Evolutionary conservation across 2,113 vertebrate species (phyloP), one percentile per base, ranked within the genome.

Genomic region (Gorsachius goisagi): DNA sequence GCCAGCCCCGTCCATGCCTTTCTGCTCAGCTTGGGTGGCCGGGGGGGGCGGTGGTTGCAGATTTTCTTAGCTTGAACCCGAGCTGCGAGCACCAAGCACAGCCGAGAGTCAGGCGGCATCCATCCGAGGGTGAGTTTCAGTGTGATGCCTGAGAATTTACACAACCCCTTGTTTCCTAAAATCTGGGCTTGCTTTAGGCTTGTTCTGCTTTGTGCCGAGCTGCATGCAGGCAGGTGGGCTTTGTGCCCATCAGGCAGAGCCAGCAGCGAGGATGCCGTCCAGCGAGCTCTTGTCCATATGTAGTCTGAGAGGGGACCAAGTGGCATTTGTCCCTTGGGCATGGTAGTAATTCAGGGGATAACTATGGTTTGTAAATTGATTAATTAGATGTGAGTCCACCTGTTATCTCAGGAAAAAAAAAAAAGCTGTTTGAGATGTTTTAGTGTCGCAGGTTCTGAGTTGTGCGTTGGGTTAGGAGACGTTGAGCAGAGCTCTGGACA

Each of bases 391-490:
- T 10, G 15, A 93, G 50, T 21, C 14, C 6, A 50, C 19, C 18
- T 55, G 37, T 56, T 53, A 44, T 45, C 16, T 66, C 18, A 47
- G 41, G 41, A 21, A 21, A 47, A 21, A 59, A 52, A 64, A 59
- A 45, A 52, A 50, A 11, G 4, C 47, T 33, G 4, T 58, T 39
- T 37, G 47, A 73, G 63, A 10, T 64, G 39, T 49, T 93, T 63
- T 63, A 35, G 5, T 24, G 9, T 37, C 9, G 0, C 10, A 15
- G 22, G 26, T 59, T 95, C 67, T 94, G 90, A 53, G 12, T 11
- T 17, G 15, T 21, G 3, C 0, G 0, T 30, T 64, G 35, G 35
- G 7, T 74, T 62, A 59, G 59, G 32, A 49, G 67, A 24, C 1
- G 1, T 5, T 0, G 1, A n/a, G 27, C 82, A 71, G 64, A 92